Evolutionary conservation across 2,888 invertebrate genomes (phyloP).

Genomic region (Pollenia angustigena): DNA sequence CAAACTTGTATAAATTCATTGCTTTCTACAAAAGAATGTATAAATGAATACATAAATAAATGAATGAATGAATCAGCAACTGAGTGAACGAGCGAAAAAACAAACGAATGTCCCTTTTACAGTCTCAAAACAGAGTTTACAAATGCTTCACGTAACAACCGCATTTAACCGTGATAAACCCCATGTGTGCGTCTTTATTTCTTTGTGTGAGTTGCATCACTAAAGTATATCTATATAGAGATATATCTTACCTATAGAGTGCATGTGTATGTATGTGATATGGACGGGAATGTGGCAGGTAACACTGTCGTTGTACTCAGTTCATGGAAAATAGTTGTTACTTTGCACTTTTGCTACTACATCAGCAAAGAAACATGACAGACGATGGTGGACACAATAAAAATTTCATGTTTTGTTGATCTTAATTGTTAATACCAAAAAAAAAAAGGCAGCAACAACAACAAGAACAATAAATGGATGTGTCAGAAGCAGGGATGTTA

Average conservation of each 20-base stretch:
- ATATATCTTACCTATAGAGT: neutral
- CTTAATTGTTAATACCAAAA: conserved; percentile 65
- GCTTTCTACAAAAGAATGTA: conserved; percentile 47
- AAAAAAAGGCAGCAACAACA: conserved; percentile 14
- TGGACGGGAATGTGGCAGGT: neutral
- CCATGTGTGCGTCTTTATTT: conserved; percentile 43
- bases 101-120: conserved; percentile 59
- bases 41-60: conserved; percentile 70
- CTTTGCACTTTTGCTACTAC: conserved; percentile 23
- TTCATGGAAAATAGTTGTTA: conserved; percentile 47
- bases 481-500: no score
- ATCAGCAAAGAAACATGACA: conserved; percentile 51
- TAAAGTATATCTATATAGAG: no score
- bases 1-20: conserved; percentile 51
- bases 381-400: conserved; percentile 56
- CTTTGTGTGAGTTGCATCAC: neutral
- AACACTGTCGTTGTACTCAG: conserved; percentile 22
- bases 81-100: conserved; percentile 27
- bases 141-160: conserved; percentile 67
- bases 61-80: conserved; percentile 73
- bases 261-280: neutral
- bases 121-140: conserved; percentile 43
- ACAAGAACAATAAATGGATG: neutral
- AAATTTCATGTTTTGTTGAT: conserved; percentile 62
- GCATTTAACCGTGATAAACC: conserved; percentile 69